phyloP scores from a whole-genome alignment of 2,797 vertebrate species.

The Alcedo atthis region DNA sequence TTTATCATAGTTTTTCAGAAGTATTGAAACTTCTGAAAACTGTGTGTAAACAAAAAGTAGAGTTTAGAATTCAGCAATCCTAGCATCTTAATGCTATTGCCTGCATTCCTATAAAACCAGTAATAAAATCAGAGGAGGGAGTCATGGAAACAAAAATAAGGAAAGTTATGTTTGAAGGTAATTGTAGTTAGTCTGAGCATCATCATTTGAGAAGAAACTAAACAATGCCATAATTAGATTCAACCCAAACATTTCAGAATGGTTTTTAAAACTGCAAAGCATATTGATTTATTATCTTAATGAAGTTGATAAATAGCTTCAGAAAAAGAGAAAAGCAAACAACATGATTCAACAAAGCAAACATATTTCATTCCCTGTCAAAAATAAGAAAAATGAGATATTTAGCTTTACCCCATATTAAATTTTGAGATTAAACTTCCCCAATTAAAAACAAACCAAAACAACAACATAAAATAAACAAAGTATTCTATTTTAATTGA shows the following conservation, averaged over 20 bases:
- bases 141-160: slow-evolving; percentile 1
- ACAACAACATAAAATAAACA: not conserved
- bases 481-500: not conserved
- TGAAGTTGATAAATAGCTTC: slow-evolving; percentile 44
- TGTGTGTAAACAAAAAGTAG: not conserved
- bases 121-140: slow-evolving; percentile 7
- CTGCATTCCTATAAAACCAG: not conserved
- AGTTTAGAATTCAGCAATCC: not conserved
- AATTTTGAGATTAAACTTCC: not conserved
- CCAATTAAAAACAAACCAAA: not conserved
- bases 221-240: slow-evolving; percentile 36
- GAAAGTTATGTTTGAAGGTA: slow-evolving; percentile 4
- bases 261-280: slow-evolving; percentile 20
- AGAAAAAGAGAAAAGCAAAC: slow-evolving; percentile 14
- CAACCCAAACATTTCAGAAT: slow-evolving; percentile 27
- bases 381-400: slow-evolving; percentile 4
- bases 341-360: not conserved
- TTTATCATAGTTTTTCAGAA: no score
- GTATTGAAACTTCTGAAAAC: not conserved
- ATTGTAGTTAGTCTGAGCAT: slow-evolving; percentile 33
- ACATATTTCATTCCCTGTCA: not conserved
- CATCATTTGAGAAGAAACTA: slow-evolving; percentile 5
- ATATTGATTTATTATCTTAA: slow-evolving; percentile 58
- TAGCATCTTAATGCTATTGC: not conserved
- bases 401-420: not conserved